Evolutionary conservation across 2,113 vertebrate genomes (phyloP), one percentile per base, ranked within the genome.

Genomic region (Phrynosoma platyrhinos): DNA sequence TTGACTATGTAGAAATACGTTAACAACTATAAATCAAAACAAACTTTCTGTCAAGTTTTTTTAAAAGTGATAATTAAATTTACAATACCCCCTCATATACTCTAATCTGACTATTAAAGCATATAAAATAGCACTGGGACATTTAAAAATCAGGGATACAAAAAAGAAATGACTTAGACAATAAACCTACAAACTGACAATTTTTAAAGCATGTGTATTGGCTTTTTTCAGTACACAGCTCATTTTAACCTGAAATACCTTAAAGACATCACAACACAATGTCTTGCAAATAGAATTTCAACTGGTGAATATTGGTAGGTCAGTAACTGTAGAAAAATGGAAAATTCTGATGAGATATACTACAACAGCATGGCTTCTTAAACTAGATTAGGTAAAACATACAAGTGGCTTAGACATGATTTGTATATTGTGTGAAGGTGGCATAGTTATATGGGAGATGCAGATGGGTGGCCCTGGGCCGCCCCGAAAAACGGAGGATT

Each of bases 121-220:
- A 85, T 87, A 76, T 36, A 87, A 2, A 27, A 87, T 0, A 0
- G 79, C n/a, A 42, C 9, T 84, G 85, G 12, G 89, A 6, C 12
- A 68, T 71, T 75, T 7, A 81, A 4, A 25, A 79, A 79, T 40
- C 42, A 58, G 66, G 69, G 18, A 2, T 58, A 3, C 1, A 3
- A 71, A 84, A 2, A 0, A 0, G 1, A 36, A 85, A 75, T 47
- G 58, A 7, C 20, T 1, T 62, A 1, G 0, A 79, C 69, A 32
- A 83, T 64, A 9, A 79, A 80, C 52, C 36, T 84, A 78, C 32
- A 74, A 21, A 13, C 30, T 85, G 1, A 1, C 4, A 25, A 68
- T 68, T 68, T 25, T 71, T 89, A 86, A 68, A 82, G n/a, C 91
- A 64, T 53, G 82, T 0, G 72, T 85, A 86, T 83, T 21, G 83